Percentiles rank a stretch among this genome's conserved stretches.
Conservation (phyloP, 2,888 invertebrate species). For the Dolichopus griseipennis region DNA sequence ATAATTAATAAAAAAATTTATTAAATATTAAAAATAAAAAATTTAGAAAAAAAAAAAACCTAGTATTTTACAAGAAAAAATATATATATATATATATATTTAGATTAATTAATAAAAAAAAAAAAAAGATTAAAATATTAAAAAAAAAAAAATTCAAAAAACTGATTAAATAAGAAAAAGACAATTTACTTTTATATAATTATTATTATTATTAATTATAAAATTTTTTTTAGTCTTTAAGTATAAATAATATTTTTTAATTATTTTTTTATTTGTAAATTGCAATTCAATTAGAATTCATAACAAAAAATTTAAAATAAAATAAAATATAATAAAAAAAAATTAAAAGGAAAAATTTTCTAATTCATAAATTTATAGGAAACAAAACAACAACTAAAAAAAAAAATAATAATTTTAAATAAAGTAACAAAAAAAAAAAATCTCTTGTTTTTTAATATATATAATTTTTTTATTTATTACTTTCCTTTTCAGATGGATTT, state of each 20-base stretch:
- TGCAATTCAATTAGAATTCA: background rate
- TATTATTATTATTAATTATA: background rate
- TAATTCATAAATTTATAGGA: too few species aligned
- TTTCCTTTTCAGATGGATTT: too few species aligned
- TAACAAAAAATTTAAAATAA: too few species aligned
- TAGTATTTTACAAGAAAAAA: background rate
- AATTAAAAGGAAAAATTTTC: too few species aligned
- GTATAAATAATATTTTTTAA: too few species aligned
- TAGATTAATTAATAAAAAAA: background rate
- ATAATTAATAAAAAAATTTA: too few species aligned
- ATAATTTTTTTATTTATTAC: too few species aligned
- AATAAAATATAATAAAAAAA: too few species aligned
- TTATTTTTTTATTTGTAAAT: slow-evolving; percentile 1
- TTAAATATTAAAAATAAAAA: background rate
- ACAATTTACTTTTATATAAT: slow-evolving; percentile 2
- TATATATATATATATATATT: background rate
- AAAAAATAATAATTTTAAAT: too few species aligned
- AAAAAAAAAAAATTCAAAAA: background rate
- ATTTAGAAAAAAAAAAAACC: background rate
- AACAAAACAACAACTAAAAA: too few species aligned
- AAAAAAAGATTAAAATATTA: background rate
- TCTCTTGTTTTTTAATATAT: too few species aligned
- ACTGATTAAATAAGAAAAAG: slow-evolving; percentile 3
- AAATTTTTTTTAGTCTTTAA: background rate
- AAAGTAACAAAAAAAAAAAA: too few species aligned